phyloP scores from a whole-genome alignment of 2,113 vertebrate species.

The Fulmarus glacialis region DNA sequence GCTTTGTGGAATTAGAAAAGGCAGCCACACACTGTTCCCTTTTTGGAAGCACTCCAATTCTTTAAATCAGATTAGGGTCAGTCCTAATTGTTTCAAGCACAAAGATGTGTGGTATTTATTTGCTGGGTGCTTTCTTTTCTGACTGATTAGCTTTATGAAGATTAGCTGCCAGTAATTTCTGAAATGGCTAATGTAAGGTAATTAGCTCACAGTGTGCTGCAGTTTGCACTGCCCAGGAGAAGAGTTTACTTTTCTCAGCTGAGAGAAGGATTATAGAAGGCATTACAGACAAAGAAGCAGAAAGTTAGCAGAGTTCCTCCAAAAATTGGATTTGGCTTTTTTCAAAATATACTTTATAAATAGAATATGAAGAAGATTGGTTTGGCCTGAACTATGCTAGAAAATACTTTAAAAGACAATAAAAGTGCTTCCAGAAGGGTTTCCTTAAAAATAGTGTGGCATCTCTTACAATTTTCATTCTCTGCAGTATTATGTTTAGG shows the following conservation, averaged over 20 bases:
- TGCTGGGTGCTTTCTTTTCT: constrained; percentile 36
- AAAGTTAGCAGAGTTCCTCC: not conserved
- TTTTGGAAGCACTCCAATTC: constrained; percentile 37
- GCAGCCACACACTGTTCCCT: not conserved
- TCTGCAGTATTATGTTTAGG: not conserved
- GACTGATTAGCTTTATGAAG: constrained; percentile 63
- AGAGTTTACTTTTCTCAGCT: not conserved
- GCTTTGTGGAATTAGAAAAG: not conserved
- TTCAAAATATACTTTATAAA: not conserved
- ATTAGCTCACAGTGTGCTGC: constrained; percentile 45
- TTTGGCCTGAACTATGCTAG: not conserved
- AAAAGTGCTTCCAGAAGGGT: not conserved
- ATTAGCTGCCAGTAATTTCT: constrained; percentile 59
- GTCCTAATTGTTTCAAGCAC: constrained; percentile 64
- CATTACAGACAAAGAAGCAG: not conserved
- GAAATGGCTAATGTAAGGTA: constrained; percentile 40
- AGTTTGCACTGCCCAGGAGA: constrained; percentile 24
- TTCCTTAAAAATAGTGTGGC: not conserved
- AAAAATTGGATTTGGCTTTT: not conserved
- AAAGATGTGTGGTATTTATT: constrained; percentile 59
- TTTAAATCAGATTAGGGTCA: constrained; percentile 54
- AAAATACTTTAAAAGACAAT: not conserved
- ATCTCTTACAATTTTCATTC: not conserved
- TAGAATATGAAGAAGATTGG: not conserved
- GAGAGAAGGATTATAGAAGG: not conserved